Percentiles rank a stretch among this genome's conserved stretches.
These are phyloP conservation scores for Agonopterix heracliana DNA, from an alignment of 2,888 invertebrate genomes.

Conservation along the genomic window DNA sequence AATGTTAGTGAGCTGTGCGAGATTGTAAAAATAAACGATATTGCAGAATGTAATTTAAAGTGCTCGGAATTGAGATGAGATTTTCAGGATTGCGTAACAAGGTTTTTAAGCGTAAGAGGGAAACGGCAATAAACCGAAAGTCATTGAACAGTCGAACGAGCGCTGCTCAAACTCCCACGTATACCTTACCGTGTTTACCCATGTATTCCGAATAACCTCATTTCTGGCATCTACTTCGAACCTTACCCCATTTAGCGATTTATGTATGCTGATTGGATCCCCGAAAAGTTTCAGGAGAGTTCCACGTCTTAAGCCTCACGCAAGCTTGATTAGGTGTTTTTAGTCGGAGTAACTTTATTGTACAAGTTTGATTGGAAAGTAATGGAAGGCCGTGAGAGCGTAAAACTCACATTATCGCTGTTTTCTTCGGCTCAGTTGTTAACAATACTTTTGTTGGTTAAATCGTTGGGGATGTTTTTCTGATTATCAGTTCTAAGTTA, in stretches of 20 bases:
- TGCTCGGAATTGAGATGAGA: not conserved
- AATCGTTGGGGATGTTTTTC: constrained; percentile 22
- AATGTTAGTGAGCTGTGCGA: no score
- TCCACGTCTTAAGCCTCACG: constrained; percentile 24
- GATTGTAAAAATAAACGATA: not conserved
- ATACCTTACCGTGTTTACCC: constrained; percentile 16
- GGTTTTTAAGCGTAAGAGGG: not conserved
- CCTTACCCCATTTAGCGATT: constrained; percentile 43
- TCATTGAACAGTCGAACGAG: constrained; percentile 6
- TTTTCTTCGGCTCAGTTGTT: constrained; percentile 20
- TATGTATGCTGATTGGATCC: constrained; percentile 49
- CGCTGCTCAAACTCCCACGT: constrained; percentile 11
- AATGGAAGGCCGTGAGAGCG: constrained; percentile 36
- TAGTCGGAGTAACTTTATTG: constrained; percentile 46
- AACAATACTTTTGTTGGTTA: constrained; percentile 32
- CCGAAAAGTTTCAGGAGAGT: constrained; percentile 32
- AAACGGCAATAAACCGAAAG: constrained; percentile 3
- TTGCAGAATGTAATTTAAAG: not conserved
- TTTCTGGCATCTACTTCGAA: constrained; percentile 26
- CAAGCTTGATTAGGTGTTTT: constrained; percentile 48
- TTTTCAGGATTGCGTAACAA: not conserved
- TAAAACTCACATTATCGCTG: constrained; percentile 38
- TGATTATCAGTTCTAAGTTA: constrained; percentile 10
- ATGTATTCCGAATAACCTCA: constrained; percentile 24
- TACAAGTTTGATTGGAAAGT: constrained; percentile 58